Evolutionary conservation across 1,140 invertebrate species (phyloP), one percentile per base, ranked within the genome.

Genomic region (Ceratosolen solmsi): DNA sequence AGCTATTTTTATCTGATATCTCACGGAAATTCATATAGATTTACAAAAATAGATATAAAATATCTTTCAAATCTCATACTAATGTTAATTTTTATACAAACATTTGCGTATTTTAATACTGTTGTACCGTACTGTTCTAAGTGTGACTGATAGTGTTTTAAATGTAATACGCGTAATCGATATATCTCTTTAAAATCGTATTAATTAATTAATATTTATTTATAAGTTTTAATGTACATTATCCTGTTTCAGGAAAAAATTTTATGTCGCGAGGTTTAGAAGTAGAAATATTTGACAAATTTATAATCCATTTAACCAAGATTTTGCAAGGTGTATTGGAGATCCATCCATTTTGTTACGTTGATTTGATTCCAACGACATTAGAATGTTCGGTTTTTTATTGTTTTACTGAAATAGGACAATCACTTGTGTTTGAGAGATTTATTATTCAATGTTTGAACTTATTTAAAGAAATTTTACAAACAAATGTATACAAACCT

Each of bases 361-460:
- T 97, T 33, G 94, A 95, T 79, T 95, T 97, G 46, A 95, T 98
- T 74, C 92, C 94, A 60, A 93, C 94, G 15, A 94, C 96, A 0
- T 88, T 99, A 77, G 95, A 98, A 87, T 96, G 98, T 87, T 94
- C 96, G 33, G 93, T 95, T 68, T 95, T 94, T 89, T 97, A 97
- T 91, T 95, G 96, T 84, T 99, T 99, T 88, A 97, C 96, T 30
- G 94, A 95, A 80, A 92, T 93, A 83, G 96, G 95, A 54, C 94
- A 96, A 90, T 91, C 92, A 84, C 93, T 95, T 46, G 89, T 95
- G 36, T 98, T 97, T 92, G 96, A 97, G 88, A 92, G 94, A 87
- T 97, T 98, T 89, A 94, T 94, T 58, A 97, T 99, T 83, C 96
- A 97, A 82, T 96, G 96, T 85, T 93, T 99, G 79, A 98, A 98